These are phyloP conservation scores for Ormyrus pomaceus DNA, from an alignment of 2,888 invertebrate species.

Conservation along the genomic window DNA sequence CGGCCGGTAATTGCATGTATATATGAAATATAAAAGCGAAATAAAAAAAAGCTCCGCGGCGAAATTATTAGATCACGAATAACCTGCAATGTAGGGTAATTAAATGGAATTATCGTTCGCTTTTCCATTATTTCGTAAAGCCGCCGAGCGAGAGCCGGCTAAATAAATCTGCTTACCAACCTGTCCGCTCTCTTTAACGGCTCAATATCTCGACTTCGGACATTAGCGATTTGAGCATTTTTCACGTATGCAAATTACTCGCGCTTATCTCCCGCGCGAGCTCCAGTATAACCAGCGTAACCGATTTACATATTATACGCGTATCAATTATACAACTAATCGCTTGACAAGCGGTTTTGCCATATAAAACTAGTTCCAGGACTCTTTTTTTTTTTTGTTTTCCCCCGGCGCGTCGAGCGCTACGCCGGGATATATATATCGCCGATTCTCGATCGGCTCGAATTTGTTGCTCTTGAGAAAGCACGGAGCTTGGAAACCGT, in stretches of 20 bases:
- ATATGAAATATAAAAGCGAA: too few relatives aligned
- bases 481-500: too few relatives aligned
- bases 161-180: neutral
- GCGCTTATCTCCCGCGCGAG: neutral
- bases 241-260: conserved; percentile 6
- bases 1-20: too few relatives aligned
- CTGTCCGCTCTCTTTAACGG: neutral
- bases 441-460: too few relatives aligned
- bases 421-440: too few relatives aligned
- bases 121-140: too few relatives aligned
- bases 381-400: neutral
- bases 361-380: conserved; percentile 16
- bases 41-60: neutral
- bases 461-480: too few relatives aligned
- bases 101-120: too few relatives aligned
- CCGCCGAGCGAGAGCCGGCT: too few relatives aligned
- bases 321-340: conserved; percentile 18
- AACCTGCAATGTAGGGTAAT: too few relatives aligned
- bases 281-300: neutral
- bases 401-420: too few relatives aligned
- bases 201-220: conserved; percentile 5
- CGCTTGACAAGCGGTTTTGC: conserved; percentile 29
- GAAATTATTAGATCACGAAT: neutral
- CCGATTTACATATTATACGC: conserved; percentile 33
- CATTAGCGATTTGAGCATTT: neutral